Conservation (phyloP, 2,113 vertebrate genomes). For the Periophthalmus modestus region DNA sequence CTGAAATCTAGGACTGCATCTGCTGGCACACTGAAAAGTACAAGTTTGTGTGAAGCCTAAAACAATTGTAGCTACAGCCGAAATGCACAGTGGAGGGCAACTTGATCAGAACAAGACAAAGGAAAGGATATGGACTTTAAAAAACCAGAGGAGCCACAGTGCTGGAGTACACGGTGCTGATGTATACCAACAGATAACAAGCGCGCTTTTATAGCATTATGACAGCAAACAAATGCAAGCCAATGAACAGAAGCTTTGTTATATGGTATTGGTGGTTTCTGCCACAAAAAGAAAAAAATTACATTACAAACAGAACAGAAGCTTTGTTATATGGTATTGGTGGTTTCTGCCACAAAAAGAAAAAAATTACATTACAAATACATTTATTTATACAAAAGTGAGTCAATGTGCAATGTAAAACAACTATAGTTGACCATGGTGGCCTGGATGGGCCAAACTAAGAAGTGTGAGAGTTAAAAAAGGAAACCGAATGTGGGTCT, state of each 20-base stretch:
- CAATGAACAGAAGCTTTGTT: background rate
- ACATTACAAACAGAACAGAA: no score
- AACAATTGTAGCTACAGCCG: no score
- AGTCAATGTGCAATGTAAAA: background rate
- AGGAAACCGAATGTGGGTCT: constrained; percentile 43
- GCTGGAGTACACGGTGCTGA: no score
- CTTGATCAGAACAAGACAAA: no score
- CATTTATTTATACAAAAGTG: background rate
- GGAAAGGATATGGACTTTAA: no score
- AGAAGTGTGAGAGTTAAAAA: constrained; percentile 36
- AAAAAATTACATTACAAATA: no score
- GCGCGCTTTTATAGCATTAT: background rate
- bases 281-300: no score
- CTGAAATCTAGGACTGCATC: no score
- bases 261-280: background rate
- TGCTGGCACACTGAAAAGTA: background rate
- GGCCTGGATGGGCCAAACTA: constrained; percentile 13
- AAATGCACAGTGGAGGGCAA: no score
- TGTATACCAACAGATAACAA: no score
- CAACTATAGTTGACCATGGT: background rate
- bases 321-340: background rate
- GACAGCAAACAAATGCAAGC: background rate
- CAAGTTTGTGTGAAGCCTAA: background rate
- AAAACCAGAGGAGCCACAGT: no score
- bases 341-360: no score